These are phyloP conservation scores for Vollenhovia emeryi DNA, from an alignment of 1,140 invertebrate species.

Conservation along the genomic window DNA sequence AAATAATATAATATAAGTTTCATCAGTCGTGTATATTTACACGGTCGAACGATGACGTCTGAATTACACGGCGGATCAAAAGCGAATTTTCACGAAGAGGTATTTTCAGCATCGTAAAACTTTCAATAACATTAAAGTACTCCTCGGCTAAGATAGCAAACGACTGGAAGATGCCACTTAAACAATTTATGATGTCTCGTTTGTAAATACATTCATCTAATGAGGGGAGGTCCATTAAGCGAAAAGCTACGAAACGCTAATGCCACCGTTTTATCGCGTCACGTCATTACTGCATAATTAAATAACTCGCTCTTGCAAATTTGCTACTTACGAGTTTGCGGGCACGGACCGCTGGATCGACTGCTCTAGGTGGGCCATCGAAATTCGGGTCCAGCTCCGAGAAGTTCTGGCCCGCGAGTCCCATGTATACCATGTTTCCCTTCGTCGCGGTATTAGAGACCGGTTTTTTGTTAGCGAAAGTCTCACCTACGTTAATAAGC, in stretches of 20 bases:
- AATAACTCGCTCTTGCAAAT: background rate
- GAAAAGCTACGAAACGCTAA: background rate
- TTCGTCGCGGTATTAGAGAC: slow-evolving; percentile 15
- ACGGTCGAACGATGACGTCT: background rate
- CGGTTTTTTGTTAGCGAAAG: slow-evolving; percentile 20
- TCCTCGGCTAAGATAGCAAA: background rate
- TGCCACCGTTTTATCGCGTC: background rate
- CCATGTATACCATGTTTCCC: slow-evolving; percentile 72
- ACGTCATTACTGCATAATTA: background rate
- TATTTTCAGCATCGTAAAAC: background rate
- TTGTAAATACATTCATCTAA: background rate
- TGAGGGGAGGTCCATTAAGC: background rate
- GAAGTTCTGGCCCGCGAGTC: slow-evolving; percentile 73
- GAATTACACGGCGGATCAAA: background rate
- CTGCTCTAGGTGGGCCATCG: slow-evolving; percentile 67
- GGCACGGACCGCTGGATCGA: slow-evolving; percentile 71
- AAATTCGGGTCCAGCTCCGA: slow-evolving; percentile 75
- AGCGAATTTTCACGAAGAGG: background rate
- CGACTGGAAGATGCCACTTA: background rate
- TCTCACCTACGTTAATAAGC: slow-evolving; percentile 9
- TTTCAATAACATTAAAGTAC: background rate
- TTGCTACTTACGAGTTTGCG: slow-evolving; percentile 76
- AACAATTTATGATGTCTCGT: background rate
- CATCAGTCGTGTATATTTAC: background rate
- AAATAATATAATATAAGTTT: background rate